Conservation (phyloP, 2,888 invertebrate species). For the Polia nebulosa region DNA sequence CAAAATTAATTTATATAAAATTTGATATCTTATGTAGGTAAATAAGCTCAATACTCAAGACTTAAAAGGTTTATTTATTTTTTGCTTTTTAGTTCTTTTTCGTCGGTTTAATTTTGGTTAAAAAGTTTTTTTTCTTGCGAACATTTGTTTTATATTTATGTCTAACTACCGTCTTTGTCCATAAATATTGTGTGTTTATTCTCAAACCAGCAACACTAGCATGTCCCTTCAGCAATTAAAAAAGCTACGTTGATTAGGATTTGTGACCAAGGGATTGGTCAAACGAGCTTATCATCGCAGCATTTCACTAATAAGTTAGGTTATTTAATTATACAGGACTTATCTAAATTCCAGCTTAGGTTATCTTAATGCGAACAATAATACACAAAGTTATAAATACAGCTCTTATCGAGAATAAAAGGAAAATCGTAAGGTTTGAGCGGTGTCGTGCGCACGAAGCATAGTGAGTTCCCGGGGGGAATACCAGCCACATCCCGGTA, state of each 20-base stretch:
- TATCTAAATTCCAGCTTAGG: constrained; percentile 18
- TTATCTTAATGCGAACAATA: constrained; percentile 29
- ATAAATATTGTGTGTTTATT: background rate
- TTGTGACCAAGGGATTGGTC: background rate
- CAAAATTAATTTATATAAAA: too few species aligned
- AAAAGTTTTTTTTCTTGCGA: too few species aligned
- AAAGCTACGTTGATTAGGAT: background rate
- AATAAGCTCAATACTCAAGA: too few species aligned
- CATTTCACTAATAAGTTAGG: background rate
- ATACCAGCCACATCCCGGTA: constrained; percentile 58
- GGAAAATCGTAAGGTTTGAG: constrained; percentile 60
- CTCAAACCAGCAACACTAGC: background rate
- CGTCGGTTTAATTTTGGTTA: background rate
- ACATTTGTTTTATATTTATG: background rate
- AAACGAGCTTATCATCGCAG: background rate
- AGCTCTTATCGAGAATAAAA: constrained; percentile 52
- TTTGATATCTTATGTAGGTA: too few species aligned
- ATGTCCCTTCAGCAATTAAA: background rate
- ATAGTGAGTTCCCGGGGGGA: constrained; percentile 44
- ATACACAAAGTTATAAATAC: constrained; percentile 43
- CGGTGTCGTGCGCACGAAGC: constrained; percentile 33
- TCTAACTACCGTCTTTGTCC: background rate
- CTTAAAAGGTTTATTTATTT: too few species aligned
- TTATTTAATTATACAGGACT: constrained; percentile 24
- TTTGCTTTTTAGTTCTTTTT: too few species aligned